Conservation (phyloP, 2,888 invertebrate species). For the Phyllotreta cruciferae region DNA sequence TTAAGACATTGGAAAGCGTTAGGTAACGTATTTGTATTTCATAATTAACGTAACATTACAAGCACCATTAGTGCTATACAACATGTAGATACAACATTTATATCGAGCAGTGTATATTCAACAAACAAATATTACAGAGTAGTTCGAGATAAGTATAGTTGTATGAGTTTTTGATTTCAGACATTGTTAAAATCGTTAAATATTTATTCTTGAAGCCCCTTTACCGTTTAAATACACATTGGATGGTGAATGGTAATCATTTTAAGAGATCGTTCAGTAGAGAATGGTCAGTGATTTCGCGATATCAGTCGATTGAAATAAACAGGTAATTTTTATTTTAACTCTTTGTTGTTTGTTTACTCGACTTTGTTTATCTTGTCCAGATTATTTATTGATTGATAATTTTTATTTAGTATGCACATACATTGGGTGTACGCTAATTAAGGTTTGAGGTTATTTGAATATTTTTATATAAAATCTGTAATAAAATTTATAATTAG, state of each 20-base stretch:
- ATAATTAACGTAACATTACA: too few species aligned
- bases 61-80: too few species aligned
- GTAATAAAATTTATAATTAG: too few species aligned
- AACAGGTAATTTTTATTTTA: slow-evolving; percentile 9
- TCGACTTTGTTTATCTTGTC: too few species aligned
- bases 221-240: slow-evolving; percentile 31
- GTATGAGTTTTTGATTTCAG: slow-evolving; percentile 13
- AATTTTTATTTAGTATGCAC: too few species aligned
- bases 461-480: too few species aligned
- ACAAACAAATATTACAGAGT: not conserved
- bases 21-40: too few species aligned
- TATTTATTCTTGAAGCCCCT: slow-evolving; percentile 21
- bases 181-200: slow-evolving; percentile 16
- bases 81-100: slow-evolving; percentile 5
- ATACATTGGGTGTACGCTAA: too few species aligned
- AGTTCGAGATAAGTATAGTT: not conserved
- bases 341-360: slow-evolving; percentile 5
- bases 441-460: too few species aligned
- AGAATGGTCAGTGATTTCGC: slow-evolving; percentile 6
- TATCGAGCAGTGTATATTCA: slow-evolving; percentile 25
- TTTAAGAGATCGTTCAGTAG: slow-evolving; percentile 16
- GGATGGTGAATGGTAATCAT: slow-evolving; percentile 23
- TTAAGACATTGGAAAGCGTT: too few species aligned
- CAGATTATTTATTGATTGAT: too few species aligned
- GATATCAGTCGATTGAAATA: not conserved